Evolutionary conservation across 2,888 invertebrate genomes (phyloP), one percentile per base, ranked within the genome.

Genomic region (Eulithis prunata): DNA sequence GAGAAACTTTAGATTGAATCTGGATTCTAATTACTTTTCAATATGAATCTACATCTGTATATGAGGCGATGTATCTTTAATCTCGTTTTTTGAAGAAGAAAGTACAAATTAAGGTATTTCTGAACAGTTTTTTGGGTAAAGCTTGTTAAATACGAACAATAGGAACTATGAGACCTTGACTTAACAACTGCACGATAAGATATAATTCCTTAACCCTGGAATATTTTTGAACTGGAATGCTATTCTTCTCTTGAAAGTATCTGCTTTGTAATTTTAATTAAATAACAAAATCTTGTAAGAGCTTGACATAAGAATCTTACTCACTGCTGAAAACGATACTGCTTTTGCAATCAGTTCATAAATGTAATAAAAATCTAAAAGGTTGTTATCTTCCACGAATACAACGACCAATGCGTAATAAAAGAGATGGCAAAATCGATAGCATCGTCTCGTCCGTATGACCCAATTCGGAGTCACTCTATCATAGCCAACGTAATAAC

Each of bases 401-500:
- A 57, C 55, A 59, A 49, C 47, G 62, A 66, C 62, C 58, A 66
- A 68, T 82, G 83, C 83, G 85, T 85, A 84, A 87, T 1, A 32
- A 32, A 5, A 32, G 32, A 32, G 86, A 88, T 85, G 78, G 80
- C 76, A 80, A 83, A 88, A 90, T 90, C 90, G 87, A 90, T 90
- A 86, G 72, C 78, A 74, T 79, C 83, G 86, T 84, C 86, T 85
- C 86, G 88, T 78, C 87, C 79, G 83, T 83, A 78, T 86, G 89
- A 90, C 90, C 90, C 80, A 87, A 84, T 87, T 90, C 78, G 63
- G 71, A 70, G 71, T 70, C 68, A 68, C 71, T 71, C 71, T 71
- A 64, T 53, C 62, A 32, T 55, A 62, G 36, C 38, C 54, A 36
- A 53, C 60, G 38, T 54, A 54, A 46, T 14, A 54, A 13, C 46